Percentiles rank a stretch among this genome's conserved stretches.
These are phyloP conservation scores for Phoebastria nigripes DNA, from an alignment of 2,797 vertebrate genomes.

Conservation along the genomic window DNA sequence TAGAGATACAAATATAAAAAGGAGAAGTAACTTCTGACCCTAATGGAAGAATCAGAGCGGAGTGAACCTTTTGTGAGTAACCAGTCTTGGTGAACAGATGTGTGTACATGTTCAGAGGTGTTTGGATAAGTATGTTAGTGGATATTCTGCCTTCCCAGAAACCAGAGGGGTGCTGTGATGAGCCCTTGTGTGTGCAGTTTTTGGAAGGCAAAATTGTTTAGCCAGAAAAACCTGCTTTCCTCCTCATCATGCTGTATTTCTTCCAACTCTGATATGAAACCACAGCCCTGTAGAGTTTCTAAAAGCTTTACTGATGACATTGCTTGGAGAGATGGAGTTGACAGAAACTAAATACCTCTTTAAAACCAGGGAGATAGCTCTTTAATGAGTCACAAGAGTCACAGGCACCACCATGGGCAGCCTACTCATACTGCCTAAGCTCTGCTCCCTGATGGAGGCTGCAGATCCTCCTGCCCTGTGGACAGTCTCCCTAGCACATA, in stretches of 20 bases:
- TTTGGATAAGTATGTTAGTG: not conserved
- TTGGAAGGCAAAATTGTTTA: not conserved
- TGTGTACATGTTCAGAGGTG: not conserved
- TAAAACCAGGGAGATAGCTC: not conserved
- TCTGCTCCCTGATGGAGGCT: not conserved
- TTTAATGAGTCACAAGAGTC: not conserved
- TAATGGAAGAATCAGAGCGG: not conserved
- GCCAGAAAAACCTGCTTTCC: not conserved
- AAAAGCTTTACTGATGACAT: not conserved
- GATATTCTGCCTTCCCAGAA: not conserved
- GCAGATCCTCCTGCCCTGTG: not conserved
- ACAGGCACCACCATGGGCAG: not conserved
- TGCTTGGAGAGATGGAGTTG: not conserved
- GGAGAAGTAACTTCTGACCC: slow-evolving; percentile 3
- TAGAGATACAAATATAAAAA: not conserved
- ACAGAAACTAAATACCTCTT: not conserved
- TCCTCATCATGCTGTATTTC: not conserved
- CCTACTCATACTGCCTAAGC: not conserved
- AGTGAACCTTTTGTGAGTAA: not conserved
- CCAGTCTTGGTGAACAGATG: not conserved
- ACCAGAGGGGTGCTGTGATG: not conserved
- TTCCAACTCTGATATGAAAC: not conserved
- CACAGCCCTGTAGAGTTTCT: not conserved
- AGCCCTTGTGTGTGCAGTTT: not conserved
- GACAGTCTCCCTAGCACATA: not conserved